Percentiles rank a stretch among this genome's conserved stretches.
phyloP scores from a whole-genome alignment of 2,113 vertebrate genomes.

The Catharus minimus region DNA sequence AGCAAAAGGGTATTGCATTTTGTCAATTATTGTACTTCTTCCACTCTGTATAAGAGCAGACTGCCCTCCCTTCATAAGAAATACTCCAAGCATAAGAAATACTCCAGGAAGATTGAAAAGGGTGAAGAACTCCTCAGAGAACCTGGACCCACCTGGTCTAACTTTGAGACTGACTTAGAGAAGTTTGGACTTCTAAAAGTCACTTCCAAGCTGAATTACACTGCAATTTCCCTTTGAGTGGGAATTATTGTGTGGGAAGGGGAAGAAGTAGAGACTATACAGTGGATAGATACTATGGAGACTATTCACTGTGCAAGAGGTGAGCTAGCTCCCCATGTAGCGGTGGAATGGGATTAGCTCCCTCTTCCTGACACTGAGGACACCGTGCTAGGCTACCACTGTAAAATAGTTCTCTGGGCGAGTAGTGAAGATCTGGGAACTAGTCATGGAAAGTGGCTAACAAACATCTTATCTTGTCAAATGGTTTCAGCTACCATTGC shows the following conservation, averaged over 20 bases:
- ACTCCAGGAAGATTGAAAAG: background rate
- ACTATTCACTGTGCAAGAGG: background rate
- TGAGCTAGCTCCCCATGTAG: background rate
- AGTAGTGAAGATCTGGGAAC: background rate
- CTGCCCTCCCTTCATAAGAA: background rate
- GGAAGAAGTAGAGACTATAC: background rate
- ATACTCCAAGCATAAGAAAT: background rate
- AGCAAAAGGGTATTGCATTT: background rate
- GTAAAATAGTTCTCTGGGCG: background rate
- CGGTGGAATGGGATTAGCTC: background rate
- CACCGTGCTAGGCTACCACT: background rate
- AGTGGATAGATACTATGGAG: too few species aligned
- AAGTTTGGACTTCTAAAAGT: background rate
- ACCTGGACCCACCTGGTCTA: background rate
- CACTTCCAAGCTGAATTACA: background rate
- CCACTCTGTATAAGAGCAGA: background rate
- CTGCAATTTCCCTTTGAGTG: background rate
- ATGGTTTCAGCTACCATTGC: background rate
- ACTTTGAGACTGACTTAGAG: background rate
- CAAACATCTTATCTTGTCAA: background rate
- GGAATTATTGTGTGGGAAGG: background rate
- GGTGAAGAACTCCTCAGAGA: background rate
- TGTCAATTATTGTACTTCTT: background rate
- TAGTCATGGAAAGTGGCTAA: background rate
- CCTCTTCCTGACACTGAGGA: background rate